Conservation (phyloP, 2,113 vertebrate species). For the Macrotus californicus region DNA sequence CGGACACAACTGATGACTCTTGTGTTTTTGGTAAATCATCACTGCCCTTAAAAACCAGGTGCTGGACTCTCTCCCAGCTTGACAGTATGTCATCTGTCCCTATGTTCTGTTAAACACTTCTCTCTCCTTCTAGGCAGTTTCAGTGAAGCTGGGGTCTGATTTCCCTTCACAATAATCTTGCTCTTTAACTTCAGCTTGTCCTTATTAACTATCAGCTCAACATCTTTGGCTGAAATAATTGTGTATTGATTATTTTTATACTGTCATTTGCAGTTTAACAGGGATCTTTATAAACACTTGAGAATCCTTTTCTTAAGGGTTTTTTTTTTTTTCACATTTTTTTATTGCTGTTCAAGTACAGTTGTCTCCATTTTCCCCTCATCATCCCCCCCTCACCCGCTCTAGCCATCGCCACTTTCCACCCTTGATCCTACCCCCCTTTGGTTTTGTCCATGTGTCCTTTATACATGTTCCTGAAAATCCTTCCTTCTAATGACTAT, state of each 20-base stretch:
- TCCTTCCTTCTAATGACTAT: neutral
- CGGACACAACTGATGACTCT: neutral
- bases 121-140: neutral
- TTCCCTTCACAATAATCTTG: conserved; percentile 33
- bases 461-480: no score
- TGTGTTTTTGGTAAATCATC: neutral
- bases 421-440: no score
- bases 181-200: conserved; percentile 34
- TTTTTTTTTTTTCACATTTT: no score
- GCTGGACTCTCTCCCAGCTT: neutral
- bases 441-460: no score
- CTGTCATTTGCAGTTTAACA: conserved; percentile 32
- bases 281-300: neutral
- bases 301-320: neutral
- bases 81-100: neutral
- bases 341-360: no score
- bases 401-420: no score
- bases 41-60: neutral
- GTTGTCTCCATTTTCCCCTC: no score
- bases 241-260: conserved; percentile 33
- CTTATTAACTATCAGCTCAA: conserved; percentile 5
- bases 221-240: conserved; percentile 38
- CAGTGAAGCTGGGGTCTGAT: neutral
- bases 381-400: no score
- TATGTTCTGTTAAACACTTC: neutral